Evolutionary conservation across 1,140 invertebrate species (phyloP).

Genomic region (Drosophila orosa): DNA sequence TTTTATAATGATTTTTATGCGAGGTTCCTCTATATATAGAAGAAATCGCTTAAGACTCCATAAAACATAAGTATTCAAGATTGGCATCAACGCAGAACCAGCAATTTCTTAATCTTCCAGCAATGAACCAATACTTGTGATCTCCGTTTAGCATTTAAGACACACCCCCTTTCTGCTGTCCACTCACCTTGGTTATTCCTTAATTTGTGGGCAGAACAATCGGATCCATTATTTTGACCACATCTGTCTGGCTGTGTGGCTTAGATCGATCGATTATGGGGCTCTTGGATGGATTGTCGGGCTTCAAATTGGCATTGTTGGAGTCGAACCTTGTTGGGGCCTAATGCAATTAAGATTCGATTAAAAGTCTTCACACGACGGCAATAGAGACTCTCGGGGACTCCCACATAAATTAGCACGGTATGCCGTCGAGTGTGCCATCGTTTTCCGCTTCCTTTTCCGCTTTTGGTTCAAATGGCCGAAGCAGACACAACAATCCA

Average conservation of each 20-base stretch:
- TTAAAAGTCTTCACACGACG: constrained; percentile 74
- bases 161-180: not conserved
- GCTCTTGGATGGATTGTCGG: constrained; percentile 34
- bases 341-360: constrained; percentile 72
- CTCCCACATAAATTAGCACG: constrained; percentile 78
- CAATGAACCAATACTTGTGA: not conserved
- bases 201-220: not conserved
- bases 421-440: constrained; percentile 28
- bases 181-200: not conserved
- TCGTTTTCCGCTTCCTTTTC: constrained; percentile 50
- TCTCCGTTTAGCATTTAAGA: not conserved
- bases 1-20: not conserved
- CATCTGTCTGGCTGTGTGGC: not conserved
- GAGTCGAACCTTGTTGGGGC: constrained; percentile 58
- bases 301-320: constrained; percentile 34
- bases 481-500: not conserved
- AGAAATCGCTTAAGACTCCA: not conserved
- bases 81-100: not conserved
- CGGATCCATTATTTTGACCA: constrained; percentile 1
- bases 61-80: not conserved
- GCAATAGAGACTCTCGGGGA: constrained; percentile 11
- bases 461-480: constrained; percentile 13
- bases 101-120: not conserved
- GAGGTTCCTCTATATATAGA: not conserved
- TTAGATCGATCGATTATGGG: constrained; percentile 30